Percentiles rank a stretch among this genome's conserved stretches.
Conservation (phyloP, 2,113 vertebrate species). For the Lasiurus cinereus region DNA sequence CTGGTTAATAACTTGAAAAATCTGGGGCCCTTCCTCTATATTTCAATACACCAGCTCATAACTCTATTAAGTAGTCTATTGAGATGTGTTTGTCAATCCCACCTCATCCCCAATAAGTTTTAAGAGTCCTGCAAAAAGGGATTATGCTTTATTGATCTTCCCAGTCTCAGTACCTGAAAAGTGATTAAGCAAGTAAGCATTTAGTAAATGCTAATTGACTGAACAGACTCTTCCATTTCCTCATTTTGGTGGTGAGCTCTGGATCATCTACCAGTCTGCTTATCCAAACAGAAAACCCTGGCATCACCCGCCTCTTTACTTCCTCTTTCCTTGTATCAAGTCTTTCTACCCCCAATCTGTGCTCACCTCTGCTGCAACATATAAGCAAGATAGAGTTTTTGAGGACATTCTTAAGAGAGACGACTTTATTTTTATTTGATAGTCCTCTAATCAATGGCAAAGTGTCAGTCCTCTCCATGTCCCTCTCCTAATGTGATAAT, state of each 20-base stretch:
- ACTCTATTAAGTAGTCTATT: background rate
- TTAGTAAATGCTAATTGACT: background rate
- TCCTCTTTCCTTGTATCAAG: background rate
- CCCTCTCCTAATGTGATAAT: background rate
- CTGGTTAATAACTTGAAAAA: slow-evolving; percentile 14
- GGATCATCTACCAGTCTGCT: background rate
- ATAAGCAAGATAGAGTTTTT: background rate
- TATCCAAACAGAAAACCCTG: background rate
- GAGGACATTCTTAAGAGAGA: background rate
- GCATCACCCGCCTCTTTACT: background rate
- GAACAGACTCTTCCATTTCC: background rate
- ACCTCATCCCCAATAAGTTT: background rate
- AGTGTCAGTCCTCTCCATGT: background rate
- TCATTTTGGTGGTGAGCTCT: slow-evolving; percentile 21
- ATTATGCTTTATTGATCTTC: background rate
- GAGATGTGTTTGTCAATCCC: background rate
- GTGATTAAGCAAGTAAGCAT: background rate
- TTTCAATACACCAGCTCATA: background rate
- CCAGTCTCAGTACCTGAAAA: background rate
- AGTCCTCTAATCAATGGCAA: background rate
- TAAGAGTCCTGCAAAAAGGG: background rate
- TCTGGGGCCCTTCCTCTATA: background rate
- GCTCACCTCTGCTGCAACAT: background rate
- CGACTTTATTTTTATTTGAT: background rate
- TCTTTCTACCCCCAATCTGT: background rate